Base-by-base conservation (phyloP, 2,113 vertebrate genomes). In the Chloropsis cyanopogon region DNA sequence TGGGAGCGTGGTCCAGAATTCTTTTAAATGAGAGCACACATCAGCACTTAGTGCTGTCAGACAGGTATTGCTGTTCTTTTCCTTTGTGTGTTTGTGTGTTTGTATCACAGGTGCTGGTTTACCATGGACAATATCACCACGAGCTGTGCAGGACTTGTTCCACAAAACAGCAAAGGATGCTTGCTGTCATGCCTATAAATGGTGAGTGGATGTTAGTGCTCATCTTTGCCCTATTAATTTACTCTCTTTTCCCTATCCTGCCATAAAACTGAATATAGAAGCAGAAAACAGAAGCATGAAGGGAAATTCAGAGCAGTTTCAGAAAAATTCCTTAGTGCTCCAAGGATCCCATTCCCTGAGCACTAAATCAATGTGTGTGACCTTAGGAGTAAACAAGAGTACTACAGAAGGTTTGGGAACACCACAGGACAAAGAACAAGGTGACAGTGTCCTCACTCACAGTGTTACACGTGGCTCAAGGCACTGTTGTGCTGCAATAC, bases 321-420 rank as follows among this genome's bases (percentile, higher is more conserved):
- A 66, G 33, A 66, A 59, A 81, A 49, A 19, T 21, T 59, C 37
- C 18, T 31, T 33, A 28, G 22, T 37, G 10, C 37, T 50, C 10
- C 37, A 17, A 57, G 37, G 4, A 65, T 50, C 12, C 12, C 44
- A 20, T 52, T 65, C 33, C 33, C 28, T 69, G 24, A 39, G 47
- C 0, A 1, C 12, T 24, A 33, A 44, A 65, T 28, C 61, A 60
- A 14, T 0, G 4, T 46, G 53, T 12, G 7, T 37, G 28, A 44
- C 44, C 37, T 44, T 28, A 24, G 37, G 60, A 68, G 28, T 24
- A 53, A 59, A 20, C 7, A n/a, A 37, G 56, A 52, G 22, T 44
- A 29, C 28, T 39, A 39, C 39, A n/a, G 37, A 41, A 49, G 31
- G 15, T 25, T 42, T 41, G 49, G 56, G 33, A 50, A 16, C 13